These are phyloP conservation scores for Drosophila nigricruria DNA, from an alignment of 2,888 invertebrate genomes.

Conservation along the genomic window DNA sequence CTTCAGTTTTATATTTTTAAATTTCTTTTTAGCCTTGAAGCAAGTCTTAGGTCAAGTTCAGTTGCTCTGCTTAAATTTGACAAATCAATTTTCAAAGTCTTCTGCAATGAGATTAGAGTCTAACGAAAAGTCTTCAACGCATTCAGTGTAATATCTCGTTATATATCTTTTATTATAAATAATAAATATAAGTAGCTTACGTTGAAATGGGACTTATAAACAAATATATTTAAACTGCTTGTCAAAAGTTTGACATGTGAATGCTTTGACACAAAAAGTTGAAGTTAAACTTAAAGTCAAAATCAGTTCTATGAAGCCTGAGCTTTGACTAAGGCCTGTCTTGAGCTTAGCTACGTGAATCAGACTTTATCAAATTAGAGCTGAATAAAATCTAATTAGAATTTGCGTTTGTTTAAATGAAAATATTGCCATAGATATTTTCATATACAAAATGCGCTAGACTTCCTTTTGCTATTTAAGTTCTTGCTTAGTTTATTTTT, in stretches of 20 bases:
- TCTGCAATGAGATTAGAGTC: background rate
- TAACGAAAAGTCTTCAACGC: background rate
- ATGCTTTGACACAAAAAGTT: background rate
- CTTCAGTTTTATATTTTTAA: background rate
- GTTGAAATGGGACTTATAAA: background rate
- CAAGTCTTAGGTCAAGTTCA: background rate
- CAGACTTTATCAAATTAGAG: background rate
- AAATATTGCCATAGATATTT: constrained; percentile 1
- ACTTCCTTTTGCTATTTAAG: background rate
- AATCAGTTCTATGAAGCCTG: background rate
- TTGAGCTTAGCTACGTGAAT: background rate
- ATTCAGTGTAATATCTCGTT: constrained; percentile 3
- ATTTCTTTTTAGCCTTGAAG: background rate
- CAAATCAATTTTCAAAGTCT: background rate
- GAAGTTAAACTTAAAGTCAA: background rate
- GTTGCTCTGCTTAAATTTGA: background rate
- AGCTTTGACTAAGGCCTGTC: background rate
- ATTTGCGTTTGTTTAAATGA: background rate
- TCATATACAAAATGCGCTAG: background rate
- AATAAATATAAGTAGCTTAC: constrained; percentile 8
- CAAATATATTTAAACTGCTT: background rate
- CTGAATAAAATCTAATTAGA: background rate
- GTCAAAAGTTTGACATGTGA: constrained; percentile 5
- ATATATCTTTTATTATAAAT: background rate
- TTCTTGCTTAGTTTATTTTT: background rate